Evolutionary conservation across 2,113 vertebrate species (phyloP).

Genomic region (Myrmecophaga tridactyla): DNA sequence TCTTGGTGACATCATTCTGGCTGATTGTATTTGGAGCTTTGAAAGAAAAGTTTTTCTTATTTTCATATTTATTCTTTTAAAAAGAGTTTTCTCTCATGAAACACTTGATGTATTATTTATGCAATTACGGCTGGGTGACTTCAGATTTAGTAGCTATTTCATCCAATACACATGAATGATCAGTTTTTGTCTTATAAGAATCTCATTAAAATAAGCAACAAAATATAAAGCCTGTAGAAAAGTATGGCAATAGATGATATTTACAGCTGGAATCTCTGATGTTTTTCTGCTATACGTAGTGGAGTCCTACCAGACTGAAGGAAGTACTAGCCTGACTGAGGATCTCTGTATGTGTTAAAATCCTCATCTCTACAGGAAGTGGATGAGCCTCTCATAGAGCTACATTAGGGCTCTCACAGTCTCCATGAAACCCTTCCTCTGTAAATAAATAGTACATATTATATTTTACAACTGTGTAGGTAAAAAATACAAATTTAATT

Average conservation of each 20-base stretch:
- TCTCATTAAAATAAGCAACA: neutral
- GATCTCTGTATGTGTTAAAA: neutral
- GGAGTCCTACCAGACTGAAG: neutral
- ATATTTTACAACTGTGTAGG: neutral
- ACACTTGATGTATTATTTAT: neutral
- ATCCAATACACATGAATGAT: neutral
- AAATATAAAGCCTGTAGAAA: neutral
- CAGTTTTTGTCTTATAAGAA: neutral
- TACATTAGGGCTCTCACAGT: neutral
- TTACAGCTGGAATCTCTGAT: neutral
- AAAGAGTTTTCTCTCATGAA: slow-evolving; percentile 13
- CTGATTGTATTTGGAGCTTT: neutral
- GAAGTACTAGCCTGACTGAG: neutral
- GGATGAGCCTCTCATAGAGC: neutral
- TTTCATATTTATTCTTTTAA: neutral
- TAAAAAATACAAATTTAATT: neutral
- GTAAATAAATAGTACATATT: neutral
- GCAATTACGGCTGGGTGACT: neutral
- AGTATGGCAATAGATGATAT: neutral
- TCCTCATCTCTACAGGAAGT: neutral
- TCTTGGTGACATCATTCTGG: too few species aligned
- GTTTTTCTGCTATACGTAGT: neutral
- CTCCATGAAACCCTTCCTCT: neutral
- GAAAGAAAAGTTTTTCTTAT: neutral
- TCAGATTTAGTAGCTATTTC: neutral